Evolutionary conservation across 1,140 invertebrate species (phyloP).

Genomic region (Drosophila sturtevanti): DNA sequence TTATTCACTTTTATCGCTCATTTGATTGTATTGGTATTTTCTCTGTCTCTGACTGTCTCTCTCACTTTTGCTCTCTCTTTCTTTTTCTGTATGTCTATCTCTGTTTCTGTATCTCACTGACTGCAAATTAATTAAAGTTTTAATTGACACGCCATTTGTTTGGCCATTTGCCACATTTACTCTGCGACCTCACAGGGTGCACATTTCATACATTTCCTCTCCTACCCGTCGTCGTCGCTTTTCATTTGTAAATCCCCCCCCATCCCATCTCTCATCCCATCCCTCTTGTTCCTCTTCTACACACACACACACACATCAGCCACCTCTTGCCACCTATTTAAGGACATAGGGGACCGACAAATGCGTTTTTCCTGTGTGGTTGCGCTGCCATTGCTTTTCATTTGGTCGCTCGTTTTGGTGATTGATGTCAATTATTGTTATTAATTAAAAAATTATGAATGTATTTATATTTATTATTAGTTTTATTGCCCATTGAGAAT

Average conservation of each 20-base stretch:
- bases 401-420: slow-evolving; percentile 24
- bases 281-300: too few relatives aligned
- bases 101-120: slow-evolving; percentile 14
- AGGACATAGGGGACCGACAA: not conserved
- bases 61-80: not conserved
- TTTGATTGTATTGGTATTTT: slow-evolving; percentile 24
- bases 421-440: slow-evolving; percentile 46
- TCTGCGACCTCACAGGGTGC: not conserved
- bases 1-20: slow-evolving; percentile 15
- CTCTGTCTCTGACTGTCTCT: not conserved
- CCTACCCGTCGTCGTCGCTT: not conserved
- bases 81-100: not conserved
- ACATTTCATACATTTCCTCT: too few relatives aligned
- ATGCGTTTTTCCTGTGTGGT: not conserved
- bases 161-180: slow-evolving; percentile 20
- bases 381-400: not conserved
- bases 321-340: too few relatives aligned
- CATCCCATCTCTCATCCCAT: too few relatives aligned
- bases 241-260: not conserved
- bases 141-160: slow-evolving; percentile 66
- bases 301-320: not conserved
- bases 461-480: slow-evolving; percentile 20
- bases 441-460: slow-evolving; percentile 52
- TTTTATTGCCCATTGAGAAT: slow-evolving; percentile 13
- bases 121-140: slow-evolving; percentile 68